Base-by-base conservation (phyloP, 2,888 invertebrate genomes). In the Leucophora obtusa region DNA sequence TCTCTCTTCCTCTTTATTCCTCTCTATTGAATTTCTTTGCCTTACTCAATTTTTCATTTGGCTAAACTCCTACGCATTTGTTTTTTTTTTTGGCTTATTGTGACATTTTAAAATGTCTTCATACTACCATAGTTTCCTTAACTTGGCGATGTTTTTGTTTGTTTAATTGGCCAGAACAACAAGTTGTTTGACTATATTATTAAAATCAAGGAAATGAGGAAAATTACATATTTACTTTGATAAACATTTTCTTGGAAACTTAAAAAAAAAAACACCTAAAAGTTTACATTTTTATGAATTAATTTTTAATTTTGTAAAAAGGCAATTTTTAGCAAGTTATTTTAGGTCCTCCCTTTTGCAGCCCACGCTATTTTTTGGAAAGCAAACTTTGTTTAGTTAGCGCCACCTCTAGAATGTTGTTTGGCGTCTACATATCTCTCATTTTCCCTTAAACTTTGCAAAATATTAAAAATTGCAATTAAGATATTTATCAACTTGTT, bases 321-420 rank as follows among this genome's bases (percentile, higher is more conserved):
- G 3, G 5, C 17, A 6, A 1, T 54, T 15, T 59, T 51, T 21
- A 11, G 7, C n/a, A 9, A 33, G 50, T 35, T 15, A 6, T 14
- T 24, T 15, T 15, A 35, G 54, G 14, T 7, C 81, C 69, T 70
- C 72, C 73, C 38, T 50, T 70, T 70, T 38, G 10, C 18, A 28
- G 7, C 81, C 81, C 51, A 81, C 80, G 73, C 65, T 33, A 6
- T 28, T 28, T 28, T 28, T 28, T 28, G 1, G 2, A 3, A 21
- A 4, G 21, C 21, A 15, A 3, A 21, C 0, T 63, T 70, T n/a
- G 18, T 50, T 70, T 11, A 43, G 15, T 74, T 62, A 56, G 73
- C 60, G n/a, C 69, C 77, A 70, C 77, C 81, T 77, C 63, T 38
- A 35, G 15, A 15, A 2, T 38, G 4, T 54, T 59, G 2, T 35